Evolutionary conservation across 2,888 invertebrate genomes (phyloP).

Genomic region (Tachina lurida): DNA sequence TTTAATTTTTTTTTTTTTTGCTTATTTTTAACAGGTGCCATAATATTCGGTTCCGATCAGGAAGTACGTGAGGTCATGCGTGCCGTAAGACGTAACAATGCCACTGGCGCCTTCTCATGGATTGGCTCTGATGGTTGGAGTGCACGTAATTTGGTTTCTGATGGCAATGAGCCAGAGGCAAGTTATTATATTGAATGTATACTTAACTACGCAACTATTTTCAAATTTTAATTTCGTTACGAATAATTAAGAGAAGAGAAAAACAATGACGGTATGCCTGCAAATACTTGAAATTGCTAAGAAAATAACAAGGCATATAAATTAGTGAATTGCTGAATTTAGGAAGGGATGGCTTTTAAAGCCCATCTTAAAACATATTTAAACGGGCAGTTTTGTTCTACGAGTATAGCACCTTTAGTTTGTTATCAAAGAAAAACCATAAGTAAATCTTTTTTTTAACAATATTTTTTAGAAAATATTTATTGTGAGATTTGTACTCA

Average conservation of each 20-base stretch:
- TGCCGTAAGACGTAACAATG: slow-evolving; percentile 93
- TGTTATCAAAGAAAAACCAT: too few species aligned
- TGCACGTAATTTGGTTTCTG: slow-evolving; percentile 92
- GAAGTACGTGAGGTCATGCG: slow-evolving; percentile 98
- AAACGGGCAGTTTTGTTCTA: too few species aligned
- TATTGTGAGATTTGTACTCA: too few species aligned
- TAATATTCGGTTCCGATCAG: slow-evolving; percentile 97
- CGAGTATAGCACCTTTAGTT: too few species aligned
- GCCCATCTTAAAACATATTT: too few species aligned
- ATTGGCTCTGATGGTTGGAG: slow-evolving; percentile 99
- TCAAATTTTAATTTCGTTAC: not conserved
- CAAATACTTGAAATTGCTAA: not conserved
- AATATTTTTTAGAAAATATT: too few species aligned
- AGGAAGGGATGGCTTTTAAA: too few species aligned
- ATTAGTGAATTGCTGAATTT: too few species aligned
- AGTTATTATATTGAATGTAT: not conserved
- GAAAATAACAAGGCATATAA: not conserved
- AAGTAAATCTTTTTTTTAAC: too few species aligned
- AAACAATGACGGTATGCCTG: not conserved
- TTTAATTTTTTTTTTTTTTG: slow-evolving; percentile 5
- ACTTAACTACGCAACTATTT: not conserved
- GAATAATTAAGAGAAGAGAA: not conserved
- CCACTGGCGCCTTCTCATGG: slow-evolving; percentile 96
- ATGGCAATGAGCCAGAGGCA: slow-evolving; percentile 93
- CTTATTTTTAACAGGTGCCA: slow-evolving; percentile 88